Evolutionary conservation across 2,888 invertebrate species (phyloP), one percentile per base, ranked within the genome.

Genomic region (Paralinhomoeus sp.): DNA sequence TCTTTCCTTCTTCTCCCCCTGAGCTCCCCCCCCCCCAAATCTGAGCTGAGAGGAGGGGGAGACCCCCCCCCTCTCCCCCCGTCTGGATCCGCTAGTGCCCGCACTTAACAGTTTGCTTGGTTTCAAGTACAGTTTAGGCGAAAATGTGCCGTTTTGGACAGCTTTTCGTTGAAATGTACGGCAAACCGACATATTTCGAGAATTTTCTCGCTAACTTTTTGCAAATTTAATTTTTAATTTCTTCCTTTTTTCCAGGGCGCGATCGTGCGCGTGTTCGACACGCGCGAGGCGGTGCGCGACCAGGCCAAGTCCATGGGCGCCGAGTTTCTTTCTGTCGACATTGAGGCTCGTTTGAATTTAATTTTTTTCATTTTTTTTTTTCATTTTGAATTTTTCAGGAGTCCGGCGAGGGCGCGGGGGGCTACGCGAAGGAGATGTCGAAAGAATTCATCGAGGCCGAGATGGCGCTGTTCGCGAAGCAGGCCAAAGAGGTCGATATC

Each of bases 221-320:
- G 9, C 12, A 15, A 12, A 31, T 31, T 15, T 15, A 31, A 12
- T 9, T 31, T 31, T 9, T 31, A 9, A 31, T 31, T 12, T 15
- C 9, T 31, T 12, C 31, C 18, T 17, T 3, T 35, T 35, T 46
- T 49, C 43, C n/a, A 55, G 56, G 84, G 83, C 18, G 83, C 83
- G 45, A 76, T 83, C 47, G 83, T 83, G 0, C 68, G 82, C 45
- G 81, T 77, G 43, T 84, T 84, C 64, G 83, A 84, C 64, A 83
- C 82, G 0, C 67, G 83, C 47, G 74, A 78, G 3, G 79, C 78
- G 3, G 80, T 80, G 31, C 73, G 77, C 54, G 80, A 80, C 58
- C 80, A 80, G 67, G 76, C 83, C 13, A 79, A 82, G 65, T 80
- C 80, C 37, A 72, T 84, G 56, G 83, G 83, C 20, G 83, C 81